phyloP scores from a whole-genome alignment of 2,797 vertebrate genomes.

The Garrulus glandarius region DNA sequence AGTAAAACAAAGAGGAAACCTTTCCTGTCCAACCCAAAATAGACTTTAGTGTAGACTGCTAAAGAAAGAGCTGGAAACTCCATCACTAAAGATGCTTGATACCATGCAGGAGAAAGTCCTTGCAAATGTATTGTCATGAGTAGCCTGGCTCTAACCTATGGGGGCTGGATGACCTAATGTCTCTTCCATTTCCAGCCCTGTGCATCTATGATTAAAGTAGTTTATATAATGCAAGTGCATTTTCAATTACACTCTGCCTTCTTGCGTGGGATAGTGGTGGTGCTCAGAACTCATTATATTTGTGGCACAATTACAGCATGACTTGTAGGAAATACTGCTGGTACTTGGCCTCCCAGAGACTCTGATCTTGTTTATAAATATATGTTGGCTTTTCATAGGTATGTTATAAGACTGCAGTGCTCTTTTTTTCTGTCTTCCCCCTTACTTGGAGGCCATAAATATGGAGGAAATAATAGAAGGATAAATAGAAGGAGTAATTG shows the following conservation, averaged over 20 bases:
- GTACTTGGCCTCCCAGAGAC: background rate
- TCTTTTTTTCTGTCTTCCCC: background rate
- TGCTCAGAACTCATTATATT: slow-evolving; percentile 53
- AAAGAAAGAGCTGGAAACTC: slow-evolving; percentile 7
- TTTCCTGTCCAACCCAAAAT: slow-evolving; percentile 14
- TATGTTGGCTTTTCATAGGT: background rate
- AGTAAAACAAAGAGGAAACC: background rate
- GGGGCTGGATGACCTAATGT: slow-evolving; percentile 33
- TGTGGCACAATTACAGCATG: slow-evolving; percentile 41
- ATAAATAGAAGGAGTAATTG: slow-evolving; percentile 2
- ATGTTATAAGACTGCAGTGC: background rate
- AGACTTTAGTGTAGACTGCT: background rate
- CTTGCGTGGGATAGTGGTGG: slow-evolving; percentile 31
- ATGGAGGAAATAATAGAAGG: background rate
- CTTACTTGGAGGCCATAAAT: slow-evolving; percentile 12
- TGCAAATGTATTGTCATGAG: background rate
- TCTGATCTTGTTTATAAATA: background rate
- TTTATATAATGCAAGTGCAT: slow-evolving; percentile 43
- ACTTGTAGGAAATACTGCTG: slow-evolving; percentile 41
- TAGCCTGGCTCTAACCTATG: background rate
- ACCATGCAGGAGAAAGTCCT: background rate
- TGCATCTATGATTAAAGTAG: slow-evolving; percentile 44
- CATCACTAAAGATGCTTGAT: background rate
- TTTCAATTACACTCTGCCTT: slow-evolving; percentile 54
- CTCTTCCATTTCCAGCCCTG: slow-evolving; percentile 45